Evolutionary conservation across 1,140 invertebrate genomes (phyloP).

Genomic region (Pomacea maculata): DNA sequence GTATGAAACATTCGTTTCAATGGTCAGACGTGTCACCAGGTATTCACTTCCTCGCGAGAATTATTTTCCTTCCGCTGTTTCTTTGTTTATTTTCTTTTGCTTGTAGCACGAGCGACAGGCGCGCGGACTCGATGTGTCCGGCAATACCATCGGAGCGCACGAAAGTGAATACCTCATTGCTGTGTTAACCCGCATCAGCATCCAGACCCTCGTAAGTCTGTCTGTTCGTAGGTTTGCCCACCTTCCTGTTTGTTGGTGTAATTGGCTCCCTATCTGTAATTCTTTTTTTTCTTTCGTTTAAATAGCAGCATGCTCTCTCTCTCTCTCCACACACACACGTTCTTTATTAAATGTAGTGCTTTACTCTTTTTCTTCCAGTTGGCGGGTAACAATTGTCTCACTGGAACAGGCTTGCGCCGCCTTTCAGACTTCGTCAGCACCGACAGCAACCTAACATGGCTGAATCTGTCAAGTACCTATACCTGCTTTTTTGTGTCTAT

Average conservation of each 20-base stretch:
- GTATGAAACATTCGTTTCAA: not conserved
- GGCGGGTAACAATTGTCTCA: too few species aligned
- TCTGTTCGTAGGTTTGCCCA: not conserved
- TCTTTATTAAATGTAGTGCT: not conserved
- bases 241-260: not conserved
- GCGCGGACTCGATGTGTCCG: too few species aligned
- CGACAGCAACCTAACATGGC: too few species aligned
- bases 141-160: too few species aligned
- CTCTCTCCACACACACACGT: slow-evolving; percentile 8
- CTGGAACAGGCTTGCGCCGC: too few species aligned
- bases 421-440: too few species aligned
- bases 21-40: not conserved
- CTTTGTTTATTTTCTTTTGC: not conserved
- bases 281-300: slow-evolving; percentile 9
- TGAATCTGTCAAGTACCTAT: too few species aligned
- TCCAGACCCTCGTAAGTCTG: not conserved
- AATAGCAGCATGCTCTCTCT: not conserved
- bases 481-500: too few species aligned
- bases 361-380: not conserved
- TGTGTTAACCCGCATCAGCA: not conserved
- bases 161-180: not conserved
- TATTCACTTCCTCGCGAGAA: not conserved
- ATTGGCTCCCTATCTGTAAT: slow-evolving; percentile 1
- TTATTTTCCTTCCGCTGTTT: not conserved
- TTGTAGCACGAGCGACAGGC: not conserved